Evolutionary conservation across 2,113 vertebrate species (phyloP).

Genomic region (Podarcis cretensis): DNA sequence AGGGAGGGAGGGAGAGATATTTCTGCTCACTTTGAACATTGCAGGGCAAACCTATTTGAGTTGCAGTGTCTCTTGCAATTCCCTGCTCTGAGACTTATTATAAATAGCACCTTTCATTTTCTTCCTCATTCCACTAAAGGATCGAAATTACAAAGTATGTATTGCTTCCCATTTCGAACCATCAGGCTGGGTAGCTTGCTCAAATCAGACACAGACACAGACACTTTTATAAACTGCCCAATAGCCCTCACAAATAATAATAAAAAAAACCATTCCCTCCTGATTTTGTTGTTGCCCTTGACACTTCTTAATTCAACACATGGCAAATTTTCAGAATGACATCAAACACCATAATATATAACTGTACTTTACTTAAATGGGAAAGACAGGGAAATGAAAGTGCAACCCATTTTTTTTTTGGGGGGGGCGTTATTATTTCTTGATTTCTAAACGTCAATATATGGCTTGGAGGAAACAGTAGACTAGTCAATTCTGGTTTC

Average conservation of each 20-base stretch:
- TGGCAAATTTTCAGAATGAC: background rate
- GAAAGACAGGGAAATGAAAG: slow-evolving; percentile 17
- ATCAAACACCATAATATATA: background rate
- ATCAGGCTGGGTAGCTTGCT: background rate
- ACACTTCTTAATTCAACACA: slow-evolving; percentile 6
- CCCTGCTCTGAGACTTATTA: slow-evolving; percentile 19
- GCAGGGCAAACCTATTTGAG: slow-evolving; percentile 17
- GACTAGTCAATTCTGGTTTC: background rate
- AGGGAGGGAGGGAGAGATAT: too few species aligned
- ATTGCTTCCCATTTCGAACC: background rate
- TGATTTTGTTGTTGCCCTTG: slow-evolving; percentile 1
- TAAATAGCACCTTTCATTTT: slow-evolving; percentile 29
- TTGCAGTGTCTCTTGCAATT: slow-evolving; percentile 32
- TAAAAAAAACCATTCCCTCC: background rate
- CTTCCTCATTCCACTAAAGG: slow-evolving; percentile 24
- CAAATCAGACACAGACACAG: background rate
- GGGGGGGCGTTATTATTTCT: background rate
- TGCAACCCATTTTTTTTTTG: background rate
- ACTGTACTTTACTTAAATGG: background rate
- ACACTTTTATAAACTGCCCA: background rate
- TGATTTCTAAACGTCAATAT: background rate
- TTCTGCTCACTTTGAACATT: background rate
- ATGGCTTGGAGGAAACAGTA: background rate
- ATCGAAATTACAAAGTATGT: background rate
- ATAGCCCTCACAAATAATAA: background rate